These are phyloP conservation scores for Pongo abelii DNA, from an alignment of 2,113 vertebrate genomes.

Conservation along the genomic window DNA sequence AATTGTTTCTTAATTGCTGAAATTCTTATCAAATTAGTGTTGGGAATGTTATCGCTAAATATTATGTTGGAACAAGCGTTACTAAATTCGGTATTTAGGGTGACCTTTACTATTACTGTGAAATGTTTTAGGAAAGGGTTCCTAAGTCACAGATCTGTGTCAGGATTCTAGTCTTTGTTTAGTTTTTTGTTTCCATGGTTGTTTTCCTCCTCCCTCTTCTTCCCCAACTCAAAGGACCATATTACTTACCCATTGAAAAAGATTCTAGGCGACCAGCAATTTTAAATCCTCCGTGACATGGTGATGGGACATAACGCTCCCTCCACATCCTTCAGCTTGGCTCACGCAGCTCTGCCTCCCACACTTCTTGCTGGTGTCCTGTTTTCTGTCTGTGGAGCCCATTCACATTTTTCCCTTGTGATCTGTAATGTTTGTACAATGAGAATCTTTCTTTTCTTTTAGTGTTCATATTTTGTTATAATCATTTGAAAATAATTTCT, in stretches of 20 bases:
- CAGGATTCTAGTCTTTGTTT: not conserved
- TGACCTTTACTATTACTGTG: not conserved
- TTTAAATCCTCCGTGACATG: accelerated
- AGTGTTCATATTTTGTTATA: not conserved
- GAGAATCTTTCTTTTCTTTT: not conserved
- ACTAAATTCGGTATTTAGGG: not conserved
- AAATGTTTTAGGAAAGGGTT: not conserved
- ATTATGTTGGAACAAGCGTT: not conserved
- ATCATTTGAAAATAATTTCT: conserved; percentile 37
- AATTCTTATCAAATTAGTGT: not conserved
- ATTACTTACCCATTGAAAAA: not conserved
- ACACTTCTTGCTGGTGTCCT: not conserved
- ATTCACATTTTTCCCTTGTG: accelerated
- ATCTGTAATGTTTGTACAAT: accelerated
- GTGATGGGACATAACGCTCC: accelerated
- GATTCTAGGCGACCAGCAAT: not conserved
- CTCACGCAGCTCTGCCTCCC: accelerated
- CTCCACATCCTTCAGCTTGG: accelerated
- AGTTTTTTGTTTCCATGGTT: not conserved
- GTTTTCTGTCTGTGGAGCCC: not conserved
- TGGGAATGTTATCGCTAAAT: not conserved
- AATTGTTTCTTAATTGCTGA: not conserved
- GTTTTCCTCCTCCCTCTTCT: not conserved
- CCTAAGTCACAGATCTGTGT: not conserved
- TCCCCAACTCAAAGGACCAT: not conserved